phyloP scores from a whole-genome alignment of 2,888 invertebrate genomes.

The Cordilura impudica region DNA sequence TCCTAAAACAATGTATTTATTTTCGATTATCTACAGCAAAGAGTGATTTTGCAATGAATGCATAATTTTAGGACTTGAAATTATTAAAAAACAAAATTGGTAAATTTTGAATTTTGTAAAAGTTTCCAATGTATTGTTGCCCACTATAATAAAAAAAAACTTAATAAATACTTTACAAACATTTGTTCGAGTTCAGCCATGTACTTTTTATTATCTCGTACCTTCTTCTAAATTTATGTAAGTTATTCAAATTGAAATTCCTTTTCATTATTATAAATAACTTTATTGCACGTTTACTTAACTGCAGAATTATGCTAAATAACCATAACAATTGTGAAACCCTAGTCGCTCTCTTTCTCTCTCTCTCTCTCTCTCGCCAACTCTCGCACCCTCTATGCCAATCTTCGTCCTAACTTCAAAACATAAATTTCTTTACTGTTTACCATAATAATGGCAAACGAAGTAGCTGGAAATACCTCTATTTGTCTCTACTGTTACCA shows the following conservation, averaged over 20 bases:
- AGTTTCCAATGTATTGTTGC: too few species aligned
- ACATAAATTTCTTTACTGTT: neutral
- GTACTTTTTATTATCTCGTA: too few species aligned
- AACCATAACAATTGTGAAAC: constrained; percentile 25
- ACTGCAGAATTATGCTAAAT: constrained; percentile 27
- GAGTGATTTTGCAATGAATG: too few species aligned
- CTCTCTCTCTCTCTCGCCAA: neutral
- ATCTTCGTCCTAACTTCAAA: neutral
- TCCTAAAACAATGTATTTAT: too few species aligned
- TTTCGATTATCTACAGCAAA: too few species aligned
- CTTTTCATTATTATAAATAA: constrained; percentile 11
- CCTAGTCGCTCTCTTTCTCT: neutral
- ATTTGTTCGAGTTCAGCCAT: too few species aligned
- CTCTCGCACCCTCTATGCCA: neutral
- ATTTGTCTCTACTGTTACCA: neutral
- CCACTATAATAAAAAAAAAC: too few species aligned
- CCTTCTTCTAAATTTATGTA: too few species aligned
- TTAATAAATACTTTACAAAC: too few species aligned
- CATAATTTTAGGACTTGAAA: too few species aligned
- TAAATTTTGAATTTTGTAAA: too few species aligned
- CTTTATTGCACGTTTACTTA: constrained; percentile 22
- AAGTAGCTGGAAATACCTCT: neutral
- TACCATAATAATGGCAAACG: neutral
- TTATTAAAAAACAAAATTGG: too few species aligned
- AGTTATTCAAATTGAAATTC: constrained; percentile 35